Evolutionary conservation across 1,140 invertebrate species (phyloP), one percentile per base, ranked within the genome.

Genomic region (Caenorhabditis tropicalis): DNA sequence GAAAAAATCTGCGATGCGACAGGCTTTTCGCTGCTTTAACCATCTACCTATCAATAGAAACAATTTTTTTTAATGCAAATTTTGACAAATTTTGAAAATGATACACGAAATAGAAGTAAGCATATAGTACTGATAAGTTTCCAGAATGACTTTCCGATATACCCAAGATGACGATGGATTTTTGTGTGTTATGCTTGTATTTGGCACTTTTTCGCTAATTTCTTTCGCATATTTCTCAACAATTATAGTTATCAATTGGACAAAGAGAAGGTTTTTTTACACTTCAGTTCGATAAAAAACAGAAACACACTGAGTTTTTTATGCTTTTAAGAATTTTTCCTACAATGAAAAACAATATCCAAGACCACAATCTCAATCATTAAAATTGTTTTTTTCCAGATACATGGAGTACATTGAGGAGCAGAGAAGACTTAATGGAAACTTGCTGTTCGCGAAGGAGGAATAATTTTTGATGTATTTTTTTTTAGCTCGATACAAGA

Each of bases 151-250:
- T 19, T 6, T 19, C n/a, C 29, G 31, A n/a, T 74, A 33, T 46
- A 43, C 65, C 6, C 65, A 74, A 74, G 65, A 74, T 31, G 65
- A 74, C 21, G 65, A 74, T 43, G 65, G 65, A 5, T 74, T 74
- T 24, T 27, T 74, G 21, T 74, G 65, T 24, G 1, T 12, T 43
- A 1, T 74, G 9, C 21, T 74, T 19, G 65, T 74, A 3, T 74
- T 36, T 5, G 65, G 65, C 6, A 74, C 65, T 0, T 15, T 74
- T 5, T 74, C 43, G 7, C 9, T 74, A 21, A n/a, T 43, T n/a
- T 33, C 65, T 16, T 39, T 43, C 29, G 33, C 65, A 16, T 74
- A 74, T 43, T 74, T 74, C 27, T 39, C 65, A 9, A 74, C 65
- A 15, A 43, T 74, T 74, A 43, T 74, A 43, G 36, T 74, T n/a